Evolutionary conservation across 2,113 vertebrate species (phyloP).

Genomic region (Oryzias curvinotus): DNA sequence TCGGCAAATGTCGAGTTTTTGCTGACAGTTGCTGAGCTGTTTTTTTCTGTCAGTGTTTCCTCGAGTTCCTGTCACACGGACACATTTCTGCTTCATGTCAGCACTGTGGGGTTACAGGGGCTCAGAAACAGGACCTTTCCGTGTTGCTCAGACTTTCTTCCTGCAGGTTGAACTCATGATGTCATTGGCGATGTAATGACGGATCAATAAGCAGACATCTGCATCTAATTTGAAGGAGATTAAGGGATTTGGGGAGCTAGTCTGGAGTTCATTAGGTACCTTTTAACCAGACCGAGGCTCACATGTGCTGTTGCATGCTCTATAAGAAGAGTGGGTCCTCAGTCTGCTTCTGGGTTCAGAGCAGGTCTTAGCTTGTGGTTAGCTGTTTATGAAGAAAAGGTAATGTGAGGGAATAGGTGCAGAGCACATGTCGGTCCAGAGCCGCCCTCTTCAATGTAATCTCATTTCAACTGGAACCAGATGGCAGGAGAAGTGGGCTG

Average conservation of each 20-base stretch:
- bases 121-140: constrained; percentile 25
- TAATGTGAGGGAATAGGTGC: constrained; percentile 24
- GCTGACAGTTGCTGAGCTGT: no score
- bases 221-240: constrained; percentile 51
- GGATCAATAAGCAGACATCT: constrained; percentile 50
- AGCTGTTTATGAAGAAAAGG: constrained; percentile 34
- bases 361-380: constrained; percentile 41
- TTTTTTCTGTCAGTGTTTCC: no score
- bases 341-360: constrained; percentile 36
- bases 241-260: constrained; percentile 18
- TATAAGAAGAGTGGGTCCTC: constrained; percentile 14
- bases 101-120: constrained; percentile 5
- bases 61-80: background rate
- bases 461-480: constrained; percentile 48
- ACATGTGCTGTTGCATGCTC: constrained; percentile 18
- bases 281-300: constrained; percentile 38
- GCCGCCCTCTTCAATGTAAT: constrained; percentile 26
- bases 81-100: constrained; percentile 8
- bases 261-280: constrained; percentile 61
- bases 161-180: constrained; percentile 49
- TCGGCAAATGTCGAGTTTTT: no score
- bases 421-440: constrained; percentile 58
- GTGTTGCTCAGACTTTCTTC: constrained; percentile 6
- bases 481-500: constrained; percentile 35
- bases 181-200: constrained; percentile 50